Base-by-base conservation (phyloP, 2,888 invertebrate species). In the Eudasyphora cyanicolor region DNA sequence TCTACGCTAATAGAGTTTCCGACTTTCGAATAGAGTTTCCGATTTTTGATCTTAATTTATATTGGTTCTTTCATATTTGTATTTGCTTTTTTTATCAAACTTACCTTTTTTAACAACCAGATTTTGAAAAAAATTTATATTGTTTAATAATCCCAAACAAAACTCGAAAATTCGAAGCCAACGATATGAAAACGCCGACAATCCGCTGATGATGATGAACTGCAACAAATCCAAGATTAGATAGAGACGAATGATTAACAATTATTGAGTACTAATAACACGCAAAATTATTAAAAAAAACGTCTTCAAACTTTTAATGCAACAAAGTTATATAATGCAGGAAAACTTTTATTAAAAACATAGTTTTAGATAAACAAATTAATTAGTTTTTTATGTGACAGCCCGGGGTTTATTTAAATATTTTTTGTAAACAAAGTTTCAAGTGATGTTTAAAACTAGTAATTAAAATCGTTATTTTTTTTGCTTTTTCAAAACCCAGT, bases 171-270 rank as follows among this genome's bases (percentile, higher is more conserved):
- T 51, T 78, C 7, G 5, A 17, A 10, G 17, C 4, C 24, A 12
- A 60, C 14, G n/a, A 38, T n/a, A 14, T 29, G 10, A 32, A 42
- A 19, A 24, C 67, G 45, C 8, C n/a, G 49, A 70, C 38, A 42
- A 57, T 57, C 27, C 71, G 84, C 64, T 81, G n/a, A n/a, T n/a
- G n/a, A n/a, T n/a, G n/a, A 71, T 62, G 57, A 84, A 60, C 84
- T 84, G 84, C 67, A 84, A 84, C 78, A 67, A 84, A 80, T 78
- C 60, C 78, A 42, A 69, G 62, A 76, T 76, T 42, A 80, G n/a
- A n/a, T 35, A 79, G 71, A 19, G 24, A 7, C 19, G 32, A 17
- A 17, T 35, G 27, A 57, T 62, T 62, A 62, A 17, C 19, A 62
- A 27, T 10, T 17, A 62, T 57, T 51, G 19, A 19, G 2, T 57